A percentile compares a stretch with the other conserved stretches of the same genome.
These are phyloP conservation scores for Varanus komodoensis DNA, from an alignment of 2,113 vertebrate species.

Conservation along the genomic window DNA sequence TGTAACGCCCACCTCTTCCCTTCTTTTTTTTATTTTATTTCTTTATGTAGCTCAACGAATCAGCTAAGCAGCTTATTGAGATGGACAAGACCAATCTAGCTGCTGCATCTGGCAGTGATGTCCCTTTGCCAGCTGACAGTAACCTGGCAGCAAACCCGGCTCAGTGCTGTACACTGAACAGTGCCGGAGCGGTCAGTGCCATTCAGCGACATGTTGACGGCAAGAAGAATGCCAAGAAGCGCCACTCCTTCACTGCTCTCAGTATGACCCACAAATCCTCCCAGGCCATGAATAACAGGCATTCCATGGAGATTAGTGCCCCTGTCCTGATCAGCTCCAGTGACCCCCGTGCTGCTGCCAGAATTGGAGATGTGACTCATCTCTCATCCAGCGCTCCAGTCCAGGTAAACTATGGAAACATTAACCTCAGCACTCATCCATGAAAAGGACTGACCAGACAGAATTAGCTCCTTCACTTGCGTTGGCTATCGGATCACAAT, in stretches of 20 bases:
- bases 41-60: slow-evolving; percentile 89
- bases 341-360: slow-evolving; percentile 91
- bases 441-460: neutral
- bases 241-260: slow-evolving; percentile 95
- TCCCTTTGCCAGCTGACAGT: slow-evolving; percentile 76
- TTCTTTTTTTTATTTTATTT: slow-evolving; percentile 28
- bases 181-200: slow-evolving; percentile 74
- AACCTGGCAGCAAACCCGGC: slow-evolving; percentile 54
- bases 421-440: neutral
- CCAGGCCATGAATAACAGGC: slow-evolving; percentile 90
- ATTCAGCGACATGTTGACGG: slow-evolving; percentile 87
- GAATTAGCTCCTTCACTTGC: neutral
- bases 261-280: slow-evolving; percentile 94
- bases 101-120: slow-evolving; percentile 77
- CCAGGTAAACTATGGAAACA: slow-evolving; percentile 78
- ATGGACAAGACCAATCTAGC: slow-evolving; percentile 87
- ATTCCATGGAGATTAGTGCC: slow-evolving; percentile 98
- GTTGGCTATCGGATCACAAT: slow-evolving; percentile 4
- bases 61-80: slow-evolving; percentile 96
- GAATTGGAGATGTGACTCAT: slow-evolving; percentile 87
- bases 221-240: slow-evolving; percentile 98
- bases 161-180: slow-evolving; percentile 74
- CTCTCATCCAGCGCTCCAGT: slow-evolving; percentile 84
- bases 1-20: slow-evolving; percentile 2
- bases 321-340: slow-evolving; percentile 98